Evolutionary conservation across 92 coral and sea anemone species (phyloP), one percentile per base, ranked within the genome.

Genomic region (Siderastrea siderea): DNA sequence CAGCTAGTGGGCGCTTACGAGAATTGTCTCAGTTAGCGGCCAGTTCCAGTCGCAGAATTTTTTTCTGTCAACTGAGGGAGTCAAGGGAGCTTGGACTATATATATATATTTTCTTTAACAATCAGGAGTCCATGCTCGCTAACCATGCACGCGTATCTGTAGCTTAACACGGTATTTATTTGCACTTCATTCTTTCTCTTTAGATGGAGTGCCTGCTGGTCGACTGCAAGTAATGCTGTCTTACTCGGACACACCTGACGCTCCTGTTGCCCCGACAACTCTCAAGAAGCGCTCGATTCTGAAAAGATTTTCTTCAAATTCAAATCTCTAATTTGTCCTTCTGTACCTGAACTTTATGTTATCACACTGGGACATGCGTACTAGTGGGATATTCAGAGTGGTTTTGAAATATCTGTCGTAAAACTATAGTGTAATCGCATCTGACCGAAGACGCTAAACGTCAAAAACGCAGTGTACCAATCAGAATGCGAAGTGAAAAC

Each of bases 121-220:
- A 26, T 26, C 38, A 0, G 38, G 38, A 26, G 38, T 26, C 38
- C 38, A 26, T 26, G 38, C 38, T 26, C 38, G 38, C 38, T 26
- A 26, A 26, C 38, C 38, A 26, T 26, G 38, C 38, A 26, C 38
- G 38, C 61, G 12, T 55, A 55, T 55, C 12, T 44, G 85, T 3
- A 65, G 60, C 75, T 19, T 16, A 3, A 55, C 2, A 55, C 12
- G 12, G 61, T 55, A 19, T 61, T 3, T n/a, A 54, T 67, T 44
- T 1, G 3, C 17, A 2, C 50, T 47, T 38, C 46, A 8, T 9
- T 49, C 38, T 63, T 26, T 48, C 19, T 74, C 75, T 62, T n/a
- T 65, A 96, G 98, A 96, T 87, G 97, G 96, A 2, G 92, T 93
- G 92, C 94, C 96, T 2, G 97, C 84, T 63, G 98, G 97, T 45